Evolutionary conservation across 2,113 vertebrate genomes (phyloP), one percentile per base, ranked within the genome.

Genomic region (Phylloscopus trochilus): DNA sequence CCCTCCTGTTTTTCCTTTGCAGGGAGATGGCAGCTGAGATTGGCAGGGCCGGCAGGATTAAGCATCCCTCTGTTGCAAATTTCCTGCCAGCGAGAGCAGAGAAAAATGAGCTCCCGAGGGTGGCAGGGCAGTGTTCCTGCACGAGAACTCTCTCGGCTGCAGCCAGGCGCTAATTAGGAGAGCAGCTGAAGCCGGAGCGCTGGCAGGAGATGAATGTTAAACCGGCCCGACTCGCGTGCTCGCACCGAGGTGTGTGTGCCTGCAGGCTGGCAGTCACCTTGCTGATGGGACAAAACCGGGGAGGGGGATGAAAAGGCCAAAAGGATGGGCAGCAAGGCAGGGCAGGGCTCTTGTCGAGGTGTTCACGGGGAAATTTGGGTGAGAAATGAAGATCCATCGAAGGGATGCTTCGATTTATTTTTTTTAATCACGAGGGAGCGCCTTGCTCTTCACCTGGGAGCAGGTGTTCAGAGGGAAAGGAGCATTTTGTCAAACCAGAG

Each of bases 111-210:
- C 74, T 89, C 74, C 93, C 75, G 21, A 31, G 92, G 74, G 86
- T 79, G 52, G 78, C 27, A 95, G 78, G 86, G 56, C 75, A 62
- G 41, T 14, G 77, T 24, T 84, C 74, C 80, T 85, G 30, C 56
- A 62, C 37, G 12, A 13, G 49, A 55, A 87, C 37, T 63, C 75
- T 73, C 69, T 85, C 27, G 33, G 16, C 88, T 59, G 62, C 43
- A 85, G 75, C 55, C 78, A 83, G 84, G 60, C 92, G 28, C 81
- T 95, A 87, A 96, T 84, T 78, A 89, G 87, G 73, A 64, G 66
- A 41, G 2, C 51, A 28, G 56, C 72, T 51, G 83, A 78, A 67
- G n/a, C 22, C 56, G 21, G 67, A 44, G 74, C 13, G 51, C 27
- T 89, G 62, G n/a, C 64, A 79, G 43, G 18, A 69, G 63, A 33